phyloP scores from a whole-genome alignment of 2,888 invertebrate species.

The Acanthosepion pharaonis region DNA sequence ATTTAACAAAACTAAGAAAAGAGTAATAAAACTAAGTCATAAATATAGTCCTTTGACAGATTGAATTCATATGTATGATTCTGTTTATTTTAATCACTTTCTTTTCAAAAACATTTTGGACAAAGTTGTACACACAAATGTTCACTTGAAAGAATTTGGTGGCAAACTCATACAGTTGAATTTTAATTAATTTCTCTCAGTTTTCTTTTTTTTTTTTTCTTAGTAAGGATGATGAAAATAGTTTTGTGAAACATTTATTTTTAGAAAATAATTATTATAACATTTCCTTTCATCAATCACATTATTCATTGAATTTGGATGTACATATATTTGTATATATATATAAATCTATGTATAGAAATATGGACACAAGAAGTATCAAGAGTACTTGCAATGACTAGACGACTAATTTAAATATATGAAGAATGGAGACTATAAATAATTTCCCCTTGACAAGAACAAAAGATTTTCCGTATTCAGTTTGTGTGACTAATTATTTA shows the following conservation, averaged over 20 bases:
- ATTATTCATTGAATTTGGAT: neutral
- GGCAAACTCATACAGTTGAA: neutral
- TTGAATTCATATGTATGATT: neutral
- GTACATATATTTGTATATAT: neutral
- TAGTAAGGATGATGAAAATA: no score
- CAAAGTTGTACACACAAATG: neutral
- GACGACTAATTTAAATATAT: no score
- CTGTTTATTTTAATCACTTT: no score
- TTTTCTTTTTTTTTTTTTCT: no score
- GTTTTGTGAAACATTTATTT: no score
- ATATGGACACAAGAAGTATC: neutral
- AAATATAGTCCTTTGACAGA: neutral
- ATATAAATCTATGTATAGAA: neutral
- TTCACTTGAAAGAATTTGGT: neutral
- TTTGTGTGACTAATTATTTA: no score
- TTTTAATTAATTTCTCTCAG: neutral
- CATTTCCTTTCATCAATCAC: neutral
- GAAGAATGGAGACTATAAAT: no score
- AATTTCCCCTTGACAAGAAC: no score
- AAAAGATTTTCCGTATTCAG: no score
- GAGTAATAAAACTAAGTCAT: neutral
- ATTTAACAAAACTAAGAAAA: slow-evolving; percentile 17
- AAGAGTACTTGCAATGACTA: no score
- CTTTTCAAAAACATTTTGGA: no score
- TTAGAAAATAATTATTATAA: neutral